Evolutionary conservation across 53 echinoderm and acorn worm species (phyloP).

Genomic region (Stichopus horrens): DNA sequence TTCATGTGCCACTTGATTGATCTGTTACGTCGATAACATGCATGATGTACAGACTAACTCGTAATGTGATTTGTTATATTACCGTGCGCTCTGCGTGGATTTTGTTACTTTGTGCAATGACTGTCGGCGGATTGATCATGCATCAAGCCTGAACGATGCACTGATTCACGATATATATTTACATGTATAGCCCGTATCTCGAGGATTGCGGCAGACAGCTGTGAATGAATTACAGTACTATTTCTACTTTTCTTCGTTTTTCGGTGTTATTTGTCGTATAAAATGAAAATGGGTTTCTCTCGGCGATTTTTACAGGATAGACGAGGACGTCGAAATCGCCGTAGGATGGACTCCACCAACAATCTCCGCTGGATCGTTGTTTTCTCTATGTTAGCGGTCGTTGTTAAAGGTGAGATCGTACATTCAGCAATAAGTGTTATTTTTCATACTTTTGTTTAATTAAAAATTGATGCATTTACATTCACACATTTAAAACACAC

Average conservation of each 20-base stretch:
- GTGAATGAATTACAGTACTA: not conserved
- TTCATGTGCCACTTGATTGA: not conserved
- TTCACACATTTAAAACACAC: not conserved
- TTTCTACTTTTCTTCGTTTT: not conserved
- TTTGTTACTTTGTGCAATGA: too few species aligned
- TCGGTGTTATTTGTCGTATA: not conserved
- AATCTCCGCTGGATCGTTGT: not conserved
- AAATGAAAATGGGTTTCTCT: not conserved
- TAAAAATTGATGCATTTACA: not conserved
- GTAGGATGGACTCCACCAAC: not conserved
- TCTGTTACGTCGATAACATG: not conserved
- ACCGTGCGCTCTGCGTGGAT: not conserved
- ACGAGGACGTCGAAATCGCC: not conserved
- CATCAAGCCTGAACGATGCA: too few species aligned
- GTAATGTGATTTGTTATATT: not conserved
- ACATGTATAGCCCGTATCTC: not conserved
- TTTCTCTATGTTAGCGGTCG: not conserved
- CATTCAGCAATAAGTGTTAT: too few species aligned
- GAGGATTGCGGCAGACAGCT: not conserved
- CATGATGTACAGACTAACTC: not conserved
- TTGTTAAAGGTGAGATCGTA: not conserved
- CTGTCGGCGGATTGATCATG: too few species aligned
- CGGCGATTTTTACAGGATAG: not conserved
- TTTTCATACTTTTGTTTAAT: not conserved
- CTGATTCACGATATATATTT: not conserved